Percentiles rank a stretch among this genome's conserved stretches.
Evolutionary conservation across 2,888 invertebrate species (phyloP).

Genomic region (Entomobrya multifasciata): DNA sequence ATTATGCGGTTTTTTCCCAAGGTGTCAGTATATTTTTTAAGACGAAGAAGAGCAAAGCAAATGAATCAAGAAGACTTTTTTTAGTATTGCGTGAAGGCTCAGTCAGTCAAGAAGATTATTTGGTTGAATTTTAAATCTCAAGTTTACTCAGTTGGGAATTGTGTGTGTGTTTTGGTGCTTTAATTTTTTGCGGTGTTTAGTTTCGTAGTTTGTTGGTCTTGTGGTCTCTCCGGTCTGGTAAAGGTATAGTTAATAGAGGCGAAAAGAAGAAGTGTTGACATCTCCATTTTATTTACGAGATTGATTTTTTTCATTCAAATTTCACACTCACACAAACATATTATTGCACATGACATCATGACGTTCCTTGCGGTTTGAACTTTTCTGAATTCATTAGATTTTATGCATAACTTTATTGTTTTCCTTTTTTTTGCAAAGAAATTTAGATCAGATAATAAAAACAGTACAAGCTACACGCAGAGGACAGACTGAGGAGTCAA

Average conservation of each 20-base stretch:
- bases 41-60: not conserved
- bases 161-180: conserved; percentile 8
- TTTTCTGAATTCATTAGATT: not conserved
- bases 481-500: no score
- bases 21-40: conserved; percentile 30
- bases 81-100: conserved; percentile 8
- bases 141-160: no score
- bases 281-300: conserved; percentile 50
- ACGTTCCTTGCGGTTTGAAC: conserved; percentile 2
- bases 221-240: no score
- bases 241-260: not conserved
- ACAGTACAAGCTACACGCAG: no score
- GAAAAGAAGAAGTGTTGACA: conserved; percentile 55
- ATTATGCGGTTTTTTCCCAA: conserved; percentile 27
- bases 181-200: not conserved
- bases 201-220: no score
- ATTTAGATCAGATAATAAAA: not conserved
- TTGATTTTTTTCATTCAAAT: conserved; percentile 40
- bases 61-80: no score
- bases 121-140: not conserved
- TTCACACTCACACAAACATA: no score
- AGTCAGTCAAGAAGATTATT: not conserved
- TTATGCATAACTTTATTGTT: no score
- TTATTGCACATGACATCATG: no score
- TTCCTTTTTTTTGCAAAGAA: not conserved